Evolutionary conservation across 1,140 invertebrate genomes (phyloP).

Genomic region (Aradophagus sp.): DNA sequence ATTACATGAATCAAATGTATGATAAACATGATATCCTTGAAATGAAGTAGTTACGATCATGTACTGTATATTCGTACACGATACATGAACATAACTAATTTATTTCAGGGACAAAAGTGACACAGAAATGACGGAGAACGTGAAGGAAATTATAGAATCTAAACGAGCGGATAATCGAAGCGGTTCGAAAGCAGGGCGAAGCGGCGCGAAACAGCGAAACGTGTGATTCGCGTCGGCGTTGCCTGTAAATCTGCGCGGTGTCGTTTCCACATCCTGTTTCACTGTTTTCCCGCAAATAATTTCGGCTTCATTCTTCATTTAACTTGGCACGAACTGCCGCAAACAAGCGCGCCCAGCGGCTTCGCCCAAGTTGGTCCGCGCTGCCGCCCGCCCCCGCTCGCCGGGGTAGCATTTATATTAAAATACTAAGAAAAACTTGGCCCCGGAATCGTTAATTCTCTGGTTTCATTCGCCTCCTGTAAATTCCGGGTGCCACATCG

Average conservation of each 20-base stretch:
- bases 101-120: too few species aligned
- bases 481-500: conserved; percentile 66
- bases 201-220: too few species aligned
- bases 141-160: too few species aligned
- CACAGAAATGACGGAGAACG: too few species aligned
- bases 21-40: too few species aligned
- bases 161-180: too few species aligned
- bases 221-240: conserved; percentile 54
- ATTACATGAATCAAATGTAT: too few species aligned
- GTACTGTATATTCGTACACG: too few species aligned
- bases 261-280: conserved; percentile 76
- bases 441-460: conserved; percentile 75
- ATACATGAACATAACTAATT: too few species aligned
- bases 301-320: conserved; percentile 76
- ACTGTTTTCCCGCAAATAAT: conserved; percentile 76
- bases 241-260: conserved; percentile 73
- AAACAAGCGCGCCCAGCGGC: conserved; percentile 69
- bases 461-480: conserved; percentile 75
- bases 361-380: conserved; percentile 56
- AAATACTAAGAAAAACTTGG: conserved; percentile 73
- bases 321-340: conserved; percentile 76
- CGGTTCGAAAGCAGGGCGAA: too few species aligned
- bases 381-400: conserved; percentile 51
- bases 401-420: conserved; percentile 72
- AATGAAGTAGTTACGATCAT: too few species aligned